phyloP scores from a whole-genome alignment of 2,888 invertebrate genomes.

The Hesperia comma region DNA sequence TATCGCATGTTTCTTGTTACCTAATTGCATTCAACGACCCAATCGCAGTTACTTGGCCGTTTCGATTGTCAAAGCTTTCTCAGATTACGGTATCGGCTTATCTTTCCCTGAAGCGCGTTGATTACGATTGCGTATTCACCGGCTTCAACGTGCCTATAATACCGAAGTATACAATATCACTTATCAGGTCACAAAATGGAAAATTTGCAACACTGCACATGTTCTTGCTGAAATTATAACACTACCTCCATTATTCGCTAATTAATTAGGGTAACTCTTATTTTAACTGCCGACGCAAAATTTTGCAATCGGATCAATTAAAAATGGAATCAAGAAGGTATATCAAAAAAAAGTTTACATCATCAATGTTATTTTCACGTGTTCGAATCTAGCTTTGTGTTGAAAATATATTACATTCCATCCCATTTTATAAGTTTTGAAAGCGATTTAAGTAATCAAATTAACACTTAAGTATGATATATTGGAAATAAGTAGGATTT shows the following conservation, averaged over 20 bases:
- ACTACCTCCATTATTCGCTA: not conserved
- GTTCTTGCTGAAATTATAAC: not conserved
- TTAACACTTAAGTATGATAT: too few species aligned
- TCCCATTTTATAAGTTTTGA: too few species aligned
- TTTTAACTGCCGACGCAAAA: not conserved
- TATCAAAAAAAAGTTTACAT: too few species aligned
- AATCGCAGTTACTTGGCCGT: constrained; percentile 30
- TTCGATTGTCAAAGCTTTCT: constrained; percentile 62
- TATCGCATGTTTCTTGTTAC: constrained; percentile 80
- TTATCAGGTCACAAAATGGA: constrained; percentile 12
- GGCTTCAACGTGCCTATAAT: constrained; percentile 4
- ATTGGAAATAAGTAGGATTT: too few species aligned
- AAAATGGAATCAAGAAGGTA: too few species aligned
- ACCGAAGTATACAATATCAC: constrained; percentile 11
- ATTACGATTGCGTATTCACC: constrained; percentile 28
- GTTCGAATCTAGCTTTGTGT: too few species aligned
- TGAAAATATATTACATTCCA: too few species aligned
- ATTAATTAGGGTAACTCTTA: not conserved
- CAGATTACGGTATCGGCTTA: constrained; percentile 69
- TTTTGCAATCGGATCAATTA: too few species aligned
- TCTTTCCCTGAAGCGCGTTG: constrained; percentile 57
- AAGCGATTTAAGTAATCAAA: too few species aligned
- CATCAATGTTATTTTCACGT: too few species aligned
- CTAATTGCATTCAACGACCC: constrained; percentile 63
- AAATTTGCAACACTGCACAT: constrained; percentile 8